phyloP scores from a whole-genome alignment of 2,888 invertebrate species.

The Epistrophella euchroma region DNA sequence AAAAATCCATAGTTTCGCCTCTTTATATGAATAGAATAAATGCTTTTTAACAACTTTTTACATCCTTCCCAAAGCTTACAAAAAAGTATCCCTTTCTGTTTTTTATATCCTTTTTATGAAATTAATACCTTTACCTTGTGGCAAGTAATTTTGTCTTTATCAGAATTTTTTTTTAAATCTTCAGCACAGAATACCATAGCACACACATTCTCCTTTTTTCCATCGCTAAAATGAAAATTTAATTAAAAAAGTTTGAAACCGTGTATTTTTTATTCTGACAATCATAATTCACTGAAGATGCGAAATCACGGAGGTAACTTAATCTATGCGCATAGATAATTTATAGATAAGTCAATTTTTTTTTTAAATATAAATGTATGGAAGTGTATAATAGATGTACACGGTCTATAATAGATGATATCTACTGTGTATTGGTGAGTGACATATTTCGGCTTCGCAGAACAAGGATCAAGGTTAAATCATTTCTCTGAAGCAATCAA shows the following conservation, averaged over 20 bases:
- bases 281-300: conserved; percentile 11
- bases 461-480: conserved; percentile 23
- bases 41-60: background rate
- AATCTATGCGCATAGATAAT: background rate
- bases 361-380: background rate
- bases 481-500: conserved; percentile 23
- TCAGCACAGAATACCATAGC: background rate
- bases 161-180: background rate
- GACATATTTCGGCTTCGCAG: conserved; percentile 5
- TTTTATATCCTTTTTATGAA: conserved; percentile 1
- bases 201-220: background rate
- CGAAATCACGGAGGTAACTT: background rate
- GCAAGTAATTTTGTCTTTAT: background rate
- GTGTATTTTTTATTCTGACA: background rate
- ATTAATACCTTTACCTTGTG: conserved; percentile 12
- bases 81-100: background rate
- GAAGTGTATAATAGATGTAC: too few relatives aligned
- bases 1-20: conserved; percentile 4
- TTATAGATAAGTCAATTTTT: conserved; percentile 2
- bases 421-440: background rate
- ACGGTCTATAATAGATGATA: too few relatives aligned
- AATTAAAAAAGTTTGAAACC: conserved; percentile 33
- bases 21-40: too few relatives aligned
- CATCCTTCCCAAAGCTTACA: background rate
- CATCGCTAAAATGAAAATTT: conserved; percentile 22